phyloP scores from a whole-genome alignment of 2,888 invertebrate genomes.

The Ichneumon xanthorius region DNA sequence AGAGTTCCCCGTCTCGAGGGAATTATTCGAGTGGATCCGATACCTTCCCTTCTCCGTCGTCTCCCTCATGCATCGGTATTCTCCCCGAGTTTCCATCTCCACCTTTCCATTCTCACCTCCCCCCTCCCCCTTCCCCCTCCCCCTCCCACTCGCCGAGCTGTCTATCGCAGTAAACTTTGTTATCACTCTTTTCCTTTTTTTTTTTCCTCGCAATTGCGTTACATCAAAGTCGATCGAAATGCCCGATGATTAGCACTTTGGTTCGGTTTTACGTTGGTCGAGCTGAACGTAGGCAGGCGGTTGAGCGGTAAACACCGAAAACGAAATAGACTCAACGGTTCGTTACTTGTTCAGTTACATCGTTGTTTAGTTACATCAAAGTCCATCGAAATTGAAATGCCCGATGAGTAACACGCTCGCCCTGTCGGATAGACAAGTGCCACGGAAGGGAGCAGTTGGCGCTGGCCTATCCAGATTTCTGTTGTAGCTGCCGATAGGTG shows the following conservation, averaged over 20 bases:
- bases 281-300: no score
- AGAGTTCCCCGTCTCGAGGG: constrained; percentile 36
- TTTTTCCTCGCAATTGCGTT: background rate
- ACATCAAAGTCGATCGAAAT: no score
- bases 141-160: background rate
- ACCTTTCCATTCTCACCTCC: background rate
- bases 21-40: constrained; percentile 55
- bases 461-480: no score
- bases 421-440: no score
- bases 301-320: background rate
- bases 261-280: no score
- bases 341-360: no score
- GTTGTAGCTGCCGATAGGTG: no score
- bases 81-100: constrained; percentile 13
- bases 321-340: background rate
- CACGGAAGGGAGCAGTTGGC: no score
- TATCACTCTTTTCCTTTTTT: background rate
- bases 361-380: no score
- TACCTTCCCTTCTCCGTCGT: constrained; percentile 32
- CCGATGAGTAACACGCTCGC: no score
- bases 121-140: background rate
- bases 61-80: constrained; percentile 39
- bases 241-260: no score
- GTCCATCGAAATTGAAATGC: no score
- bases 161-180: constrained; percentile 5